Conservation (phyloP, 2,113 vertebrate genomes). For the Columbina picui region DNA sequence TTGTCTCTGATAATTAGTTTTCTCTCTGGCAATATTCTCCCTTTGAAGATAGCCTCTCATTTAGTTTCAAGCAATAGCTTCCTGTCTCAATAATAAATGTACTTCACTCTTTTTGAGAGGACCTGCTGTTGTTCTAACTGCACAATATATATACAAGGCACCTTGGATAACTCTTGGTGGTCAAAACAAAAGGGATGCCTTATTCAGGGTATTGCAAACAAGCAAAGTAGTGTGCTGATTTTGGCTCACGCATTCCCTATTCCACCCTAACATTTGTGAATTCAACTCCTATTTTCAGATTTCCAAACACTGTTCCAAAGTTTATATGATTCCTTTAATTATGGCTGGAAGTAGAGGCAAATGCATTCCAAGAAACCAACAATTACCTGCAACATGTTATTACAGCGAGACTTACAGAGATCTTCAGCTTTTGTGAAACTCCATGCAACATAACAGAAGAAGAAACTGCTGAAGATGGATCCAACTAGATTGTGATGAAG, state of each 20-base stretch:
- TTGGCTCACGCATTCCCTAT: slow-evolving; percentile 66
- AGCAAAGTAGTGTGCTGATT: slow-evolving; percentile 44
- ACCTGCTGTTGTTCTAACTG: neutral
- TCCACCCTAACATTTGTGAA: slow-evolving; percentile 69
- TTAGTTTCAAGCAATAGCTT: neutral
- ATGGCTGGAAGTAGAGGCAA: slow-evolving; percentile 72
- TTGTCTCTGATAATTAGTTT: neutral
- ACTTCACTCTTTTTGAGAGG: neutral
- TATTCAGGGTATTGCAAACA: neutral
- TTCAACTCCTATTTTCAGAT: slow-evolving; percentile 77
- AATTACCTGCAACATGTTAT: slow-evolving; percentile 75
- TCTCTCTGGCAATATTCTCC: neutral
- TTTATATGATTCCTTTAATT: slow-evolving; percentile 79
- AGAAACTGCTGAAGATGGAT: slow-evolving; percentile 31
- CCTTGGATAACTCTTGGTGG: neutral
- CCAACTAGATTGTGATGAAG: slow-evolving; percentile 15
- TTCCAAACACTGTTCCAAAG: slow-evolving; percentile 65
- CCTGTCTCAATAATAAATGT: neutral
- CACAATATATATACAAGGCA: neutral
- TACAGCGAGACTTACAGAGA: slow-evolving; percentile 65
- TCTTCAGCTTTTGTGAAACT: slow-evolving; percentile 63
- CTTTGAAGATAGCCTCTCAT: neutral
- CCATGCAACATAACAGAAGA: slow-evolving; percentile 29
- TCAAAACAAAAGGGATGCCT: neutral
- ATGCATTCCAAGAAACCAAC: slow-evolving; percentile 66